Percentiles rank a stretch among this genome's conserved stretches.
These are phyloP conservation scores for Entelurus aequoreus DNA, from an alignment of 2,113 vertebrate species.

Conservation along the genomic window DNA sequence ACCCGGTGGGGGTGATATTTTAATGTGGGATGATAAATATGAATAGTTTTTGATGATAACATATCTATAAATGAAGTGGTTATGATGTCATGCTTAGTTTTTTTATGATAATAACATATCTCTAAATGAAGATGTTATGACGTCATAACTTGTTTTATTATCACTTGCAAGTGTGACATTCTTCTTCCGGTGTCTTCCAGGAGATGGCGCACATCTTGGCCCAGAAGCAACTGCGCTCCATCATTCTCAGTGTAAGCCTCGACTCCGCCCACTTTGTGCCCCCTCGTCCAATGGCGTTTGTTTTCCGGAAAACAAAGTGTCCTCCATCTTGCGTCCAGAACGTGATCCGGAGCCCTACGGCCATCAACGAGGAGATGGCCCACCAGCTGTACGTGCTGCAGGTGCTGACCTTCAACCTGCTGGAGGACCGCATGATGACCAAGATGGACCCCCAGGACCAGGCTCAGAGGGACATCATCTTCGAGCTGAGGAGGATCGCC, in stretches of 20 bases:
- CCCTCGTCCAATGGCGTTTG: neutral
- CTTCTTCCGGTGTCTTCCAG: constrained; percentile 56
- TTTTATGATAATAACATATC: too few species aligned
- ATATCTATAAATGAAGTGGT: too few species aligned
- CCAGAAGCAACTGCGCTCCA: constrained; percentile 92
- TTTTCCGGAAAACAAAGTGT: neutral
- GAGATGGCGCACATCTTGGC: constrained; percentile 98
- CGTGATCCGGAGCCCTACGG: constrained; percentile 86
- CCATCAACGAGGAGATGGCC: constrained; percentile 97
- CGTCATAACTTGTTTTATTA: too few species aligned
- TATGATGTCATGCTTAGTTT: too few species aligned
- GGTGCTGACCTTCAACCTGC: constrained; percentile 95
- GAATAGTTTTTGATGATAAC: too few species aligned
- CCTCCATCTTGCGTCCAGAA: constrained; percentile 66
- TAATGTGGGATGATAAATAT: too few species aligned
- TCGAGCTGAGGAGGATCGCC: constrained; percentile 93
- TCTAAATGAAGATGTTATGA: too few species aligned
- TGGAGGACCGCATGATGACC: constrained; percentile 99
- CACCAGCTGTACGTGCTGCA: constrained; percentile 96
- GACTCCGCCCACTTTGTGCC: constrained; percentile 5
- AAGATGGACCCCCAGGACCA: constrained; percentile 99
- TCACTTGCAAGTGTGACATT: neutral
- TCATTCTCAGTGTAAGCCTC: constrained; percentile 83
- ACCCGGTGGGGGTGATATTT: too few species aligned
- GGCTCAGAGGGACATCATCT: constrained; percentile 98